Evolutionary conservation across 2,797 vertebrate genomes (phyloP).

Genomic region (Mormyrus proboscirostris): DNA sequence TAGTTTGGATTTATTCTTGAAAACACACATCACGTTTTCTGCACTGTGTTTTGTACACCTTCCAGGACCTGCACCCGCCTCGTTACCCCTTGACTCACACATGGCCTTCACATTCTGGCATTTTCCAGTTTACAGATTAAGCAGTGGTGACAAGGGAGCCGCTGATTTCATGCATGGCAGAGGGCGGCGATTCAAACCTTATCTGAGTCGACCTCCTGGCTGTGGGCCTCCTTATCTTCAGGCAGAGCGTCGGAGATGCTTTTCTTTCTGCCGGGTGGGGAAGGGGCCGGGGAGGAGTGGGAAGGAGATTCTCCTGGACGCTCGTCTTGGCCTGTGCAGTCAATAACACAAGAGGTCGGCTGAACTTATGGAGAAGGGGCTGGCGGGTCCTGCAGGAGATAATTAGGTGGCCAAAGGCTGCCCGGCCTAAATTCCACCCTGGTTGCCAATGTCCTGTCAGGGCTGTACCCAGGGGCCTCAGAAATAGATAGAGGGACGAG

Average conservation of each 20-base stretch:
- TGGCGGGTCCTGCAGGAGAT: not conserved
- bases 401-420: conserved; percentile 41
- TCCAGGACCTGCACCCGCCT: not conserved
- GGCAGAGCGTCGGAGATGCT: not conserved
- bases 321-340: not conserved
- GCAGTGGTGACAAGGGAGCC: not conserved
- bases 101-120: not conserved
- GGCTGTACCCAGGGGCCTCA: not conserved
- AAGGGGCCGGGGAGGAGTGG: not conserved
- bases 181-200: not conserved
- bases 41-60: not conserved
- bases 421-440: not conserved
- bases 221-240: not conserved
- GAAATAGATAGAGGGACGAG: not conserved
- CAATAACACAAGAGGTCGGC: not conserved
- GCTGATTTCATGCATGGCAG: not conserved
- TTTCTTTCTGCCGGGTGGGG: not conserved
- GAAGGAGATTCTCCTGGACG: not conserved
- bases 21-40: not conserved
- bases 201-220: not conserved
- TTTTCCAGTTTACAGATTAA: not conserved
- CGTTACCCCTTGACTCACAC: not conserved
- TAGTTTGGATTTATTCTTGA: not conserved
- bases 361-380: not conserved
- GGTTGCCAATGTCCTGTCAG: not conserved